A percentile compares a stretch with the other conserved stretches of the same genome.
Conservation (phyloP, 1,140 invertebrate species). For the Nomia melanderi region DNA sequence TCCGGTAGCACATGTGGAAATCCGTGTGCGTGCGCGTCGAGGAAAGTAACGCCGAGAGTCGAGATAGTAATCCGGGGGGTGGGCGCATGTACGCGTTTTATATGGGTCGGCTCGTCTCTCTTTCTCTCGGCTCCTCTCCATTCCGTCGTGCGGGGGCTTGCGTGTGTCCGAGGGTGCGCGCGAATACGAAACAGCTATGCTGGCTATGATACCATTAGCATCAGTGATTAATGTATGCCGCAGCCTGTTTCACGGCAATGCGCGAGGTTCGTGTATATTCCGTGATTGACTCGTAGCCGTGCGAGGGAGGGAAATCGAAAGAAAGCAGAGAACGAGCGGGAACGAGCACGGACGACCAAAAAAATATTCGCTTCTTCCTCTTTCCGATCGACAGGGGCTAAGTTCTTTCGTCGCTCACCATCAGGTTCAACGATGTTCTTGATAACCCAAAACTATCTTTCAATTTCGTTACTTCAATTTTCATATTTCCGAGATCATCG, state of each 20-base stretch:
- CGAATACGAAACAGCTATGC: slow-evolving; percentile 71
- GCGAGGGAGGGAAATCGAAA: slow-evolving; percentile 18
- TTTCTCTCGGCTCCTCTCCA: slow-evolving; percentile 18
- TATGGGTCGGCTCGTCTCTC: slow-evolving; percentile 24
- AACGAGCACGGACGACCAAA: slow-evolving; percentile 14
- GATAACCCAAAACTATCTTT: too few species aligned
- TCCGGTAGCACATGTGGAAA: background rate
- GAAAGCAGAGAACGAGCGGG: slow-evolving; percentile 13
- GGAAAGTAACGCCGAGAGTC: slow-evolving; percentile 41
- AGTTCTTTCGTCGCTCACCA: too few species aligned
- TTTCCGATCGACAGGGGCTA: slow-evolving; percentile 65
- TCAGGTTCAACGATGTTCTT: too few species aligned
- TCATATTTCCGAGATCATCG: too few species aligned
- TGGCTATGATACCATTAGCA: slow-evolving; percentile 80
- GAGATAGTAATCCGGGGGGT: background rate
- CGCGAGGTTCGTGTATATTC: slow-evolving; percentile 72
- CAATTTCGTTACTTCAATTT: too few species aligned
- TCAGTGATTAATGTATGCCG: slow-evolving; percentile 80
- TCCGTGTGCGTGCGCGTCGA: slow-evolving; percentile 40
- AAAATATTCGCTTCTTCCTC: slow-evolving; percentile 55
- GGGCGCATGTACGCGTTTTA: slow-evolving; percentile 45
- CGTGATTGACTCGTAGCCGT: slow-evolving; percentile 73
- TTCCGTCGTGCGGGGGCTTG: background rate
- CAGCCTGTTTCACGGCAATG: slow-evolving; percentile 73
- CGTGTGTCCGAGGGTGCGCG: slow-evolving; percentile 25